Percentiles rank a stretch among this genome's conserved stretches.
phyloP scores from a whole-genome alignment of 2,113 vertebrate species.

The Vombatus ursinus region DNA sequence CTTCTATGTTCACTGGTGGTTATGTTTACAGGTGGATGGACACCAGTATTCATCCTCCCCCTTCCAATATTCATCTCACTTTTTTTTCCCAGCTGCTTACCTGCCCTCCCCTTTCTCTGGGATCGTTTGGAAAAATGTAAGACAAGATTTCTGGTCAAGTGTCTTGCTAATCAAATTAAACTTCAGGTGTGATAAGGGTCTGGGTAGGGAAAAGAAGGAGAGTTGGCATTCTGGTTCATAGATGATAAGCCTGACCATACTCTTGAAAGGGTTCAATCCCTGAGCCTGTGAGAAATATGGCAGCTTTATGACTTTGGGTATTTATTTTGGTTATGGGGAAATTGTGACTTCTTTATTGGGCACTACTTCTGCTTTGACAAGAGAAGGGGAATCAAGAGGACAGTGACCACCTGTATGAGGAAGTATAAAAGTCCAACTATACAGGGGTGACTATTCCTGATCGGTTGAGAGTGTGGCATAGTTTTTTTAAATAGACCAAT shows the following conservation, averaged over 20 bases:
- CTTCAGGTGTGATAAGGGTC: background rate
- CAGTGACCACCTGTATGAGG: background rate
- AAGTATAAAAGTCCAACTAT: background rate
- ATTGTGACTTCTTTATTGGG: background rate
- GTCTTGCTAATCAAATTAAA: background rate
- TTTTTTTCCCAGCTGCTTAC: background rate
- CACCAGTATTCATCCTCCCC: background rate
- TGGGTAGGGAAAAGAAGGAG: background rate
- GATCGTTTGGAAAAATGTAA: background rate
- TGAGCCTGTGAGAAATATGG: background rate
- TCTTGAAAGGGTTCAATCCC: background rate
- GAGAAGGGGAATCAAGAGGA: background rate
- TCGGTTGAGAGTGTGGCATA: background rate
- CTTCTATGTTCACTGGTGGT: background rate
- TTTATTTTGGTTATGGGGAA: background rate
- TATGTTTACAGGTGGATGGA: background rate
- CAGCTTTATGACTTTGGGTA: background rate
- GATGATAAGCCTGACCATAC: background rate
- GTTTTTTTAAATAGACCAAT: background rate
- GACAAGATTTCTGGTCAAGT: background rate
- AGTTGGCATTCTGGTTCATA: background rate
- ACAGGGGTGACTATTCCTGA: background rate
- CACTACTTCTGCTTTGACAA: background rate
- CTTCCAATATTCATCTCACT: background rate
- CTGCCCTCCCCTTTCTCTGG: background rate